Evolutionary conservation across 2,888 invertebrate genomes (phyloP), one percentile per base, ranked within the genome.

Genomic region (Leucoptera coffeella): DNA sequence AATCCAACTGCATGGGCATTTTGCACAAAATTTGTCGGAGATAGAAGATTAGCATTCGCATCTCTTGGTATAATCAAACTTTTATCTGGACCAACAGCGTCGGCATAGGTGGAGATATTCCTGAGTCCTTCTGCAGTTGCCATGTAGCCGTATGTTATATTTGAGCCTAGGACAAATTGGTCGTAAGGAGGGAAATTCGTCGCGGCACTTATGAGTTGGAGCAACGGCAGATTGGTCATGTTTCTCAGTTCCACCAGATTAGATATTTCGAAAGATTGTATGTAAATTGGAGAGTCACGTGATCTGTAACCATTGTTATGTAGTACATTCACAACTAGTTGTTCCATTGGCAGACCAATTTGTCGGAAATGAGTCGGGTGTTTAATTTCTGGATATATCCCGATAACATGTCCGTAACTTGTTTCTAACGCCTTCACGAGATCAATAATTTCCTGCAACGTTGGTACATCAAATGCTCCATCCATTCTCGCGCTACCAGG

Each of bases 341-440:
- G 35, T 35, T 69, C 67, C 57, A 69, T 58, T 3, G 56, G 41
- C 14, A 67, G 37, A 3, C 51, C 57, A 4, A 62, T 32, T 2
- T 34, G 39, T 36, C 56, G 49, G 26, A 67, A 69, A 35, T 69
- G 61, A 13, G 54, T 53, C 1, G 39, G 36, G 26, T 67, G 61
- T 41, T 67, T 69, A 17, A 65, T 59, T 44, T 69, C 67, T 11
- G 59, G 60, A 29, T 62, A 64, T 23, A 69, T 50, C 6, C 67
- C 67, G 3, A 67, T 55, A 1, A 41, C 40, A 7, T 59, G 47
- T 23, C 40, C 35, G 31, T 56, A 41, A 32, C 57, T 50, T 11
- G 43, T 38, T 40, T 64, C 46, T 40, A 69, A 40, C 27, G 57
- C 50, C 39, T 60, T 62, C 1, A 52, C 50, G 30, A 67, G 39